Percentiles rank a stretch among this genome's conserved stretches.
phyloP scores from a whole-genome alignment of 2,113 vertebrate species.

The Dolichotis patagonum region DNA sequence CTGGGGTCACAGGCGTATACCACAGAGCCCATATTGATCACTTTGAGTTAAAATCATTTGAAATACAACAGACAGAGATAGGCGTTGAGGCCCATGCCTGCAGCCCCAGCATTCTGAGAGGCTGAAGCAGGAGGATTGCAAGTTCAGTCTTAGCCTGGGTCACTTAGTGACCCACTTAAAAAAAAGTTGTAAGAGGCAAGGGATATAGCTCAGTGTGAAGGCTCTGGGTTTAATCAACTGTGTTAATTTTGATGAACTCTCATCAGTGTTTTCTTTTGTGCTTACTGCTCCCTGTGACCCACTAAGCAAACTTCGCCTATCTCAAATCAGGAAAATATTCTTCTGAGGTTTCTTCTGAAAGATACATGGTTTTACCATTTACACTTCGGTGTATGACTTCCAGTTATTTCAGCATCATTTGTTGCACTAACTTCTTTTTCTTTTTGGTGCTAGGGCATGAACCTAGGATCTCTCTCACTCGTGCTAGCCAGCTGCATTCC shows the following conservation, averaged over 20 bases:
- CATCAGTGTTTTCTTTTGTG: not conserved
- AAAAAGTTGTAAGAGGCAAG: not conserved
- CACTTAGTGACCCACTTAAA: not conserved
- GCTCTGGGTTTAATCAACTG: not conserved
- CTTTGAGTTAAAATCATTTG: not conserved
- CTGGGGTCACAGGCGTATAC: not conserved
- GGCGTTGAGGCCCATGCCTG: not conserved
- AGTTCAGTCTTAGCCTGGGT: not conserved
- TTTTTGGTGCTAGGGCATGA: too few species aligned
- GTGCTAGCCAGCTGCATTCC: not conserved
- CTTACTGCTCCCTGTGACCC: slow-evolving; percentile 19
- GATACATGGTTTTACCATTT: not conserved
- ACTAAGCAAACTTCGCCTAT: not conserved
- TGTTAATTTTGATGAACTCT: slow-evolving; percentile 35
- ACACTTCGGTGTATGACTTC: not conserved
- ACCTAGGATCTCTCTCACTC: not conserved
- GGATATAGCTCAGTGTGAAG: not conserved
- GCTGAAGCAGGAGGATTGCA: not conserved
- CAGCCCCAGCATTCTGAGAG: not conserved
- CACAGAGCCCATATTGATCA: not conserved
- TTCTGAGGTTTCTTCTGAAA: slow-evolving; percentile 22
- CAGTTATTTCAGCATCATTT: not conserved
- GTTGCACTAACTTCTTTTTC: not conserved
- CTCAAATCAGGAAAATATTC: slow-evolving; percentile 44
- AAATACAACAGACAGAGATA: not conserved